Evolutionary conservation across 2,888 invertebrate species (phyloP), one percentile per base, ranked within the genome.

Genomic region (Syrphus vitripennis): DNA sequence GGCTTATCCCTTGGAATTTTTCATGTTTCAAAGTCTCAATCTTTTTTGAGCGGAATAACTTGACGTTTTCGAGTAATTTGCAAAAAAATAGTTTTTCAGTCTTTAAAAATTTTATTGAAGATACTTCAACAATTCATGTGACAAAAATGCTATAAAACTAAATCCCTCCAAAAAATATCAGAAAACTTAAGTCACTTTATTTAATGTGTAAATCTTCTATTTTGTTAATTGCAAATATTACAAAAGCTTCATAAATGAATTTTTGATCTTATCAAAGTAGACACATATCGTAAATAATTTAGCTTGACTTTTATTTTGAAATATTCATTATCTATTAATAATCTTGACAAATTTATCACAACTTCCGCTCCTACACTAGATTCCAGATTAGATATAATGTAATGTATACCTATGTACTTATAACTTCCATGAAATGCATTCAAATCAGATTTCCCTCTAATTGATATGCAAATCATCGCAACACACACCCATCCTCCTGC

Each of bases 401-500:
- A 48, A 3, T n/a, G 1, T 1, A 26, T 14, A 26, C n/a, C 16
- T 16, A 31, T 16, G 4, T 19, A 45, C 14, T 16, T 19, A 53
- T 10, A 59, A 45, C 81, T 76, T 45, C 65, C 70, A 63, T 65
- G 61, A 74, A 50, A 76, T 72, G 76, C 72, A 82, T 82, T 74
- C 48, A 86, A 77, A 77, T 77, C 82, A 82, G 77, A 82, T 86
- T 86, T 82, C 77, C 26, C 63, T 63, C 77, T 86, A 77, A 86
- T 86, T 86, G 82, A 78, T 86, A 86, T 86, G 86, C 77, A 86
- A 86, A 86, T 86, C 65, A 61, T 45, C 21, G 9, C 21, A 21
- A n/a, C 45, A 69, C 45, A 69, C 82, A 72, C 77, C 77, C 76
- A 82, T 77, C 70, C 76, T 69, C 69, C 29, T 74, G 72, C 71